These are phyloP conservation scores for Leuciscus idus DNA, from an alignment of 2,113 vertebrate species.

Conservation along the genomic window DNA sequence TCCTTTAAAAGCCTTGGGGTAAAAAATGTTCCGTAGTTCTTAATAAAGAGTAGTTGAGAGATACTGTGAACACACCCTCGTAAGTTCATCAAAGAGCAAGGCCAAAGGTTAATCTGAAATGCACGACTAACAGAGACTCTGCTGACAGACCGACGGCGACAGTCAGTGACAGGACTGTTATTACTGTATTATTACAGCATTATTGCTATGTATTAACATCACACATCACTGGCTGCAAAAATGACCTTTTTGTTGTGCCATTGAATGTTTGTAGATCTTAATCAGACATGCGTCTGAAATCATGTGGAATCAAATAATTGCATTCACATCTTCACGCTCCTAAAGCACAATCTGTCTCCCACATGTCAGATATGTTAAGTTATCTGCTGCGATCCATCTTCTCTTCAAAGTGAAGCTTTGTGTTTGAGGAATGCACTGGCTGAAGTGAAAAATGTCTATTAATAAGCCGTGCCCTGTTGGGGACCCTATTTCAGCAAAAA, in stretches of 20 bases:
- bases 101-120: constrained; percentile 34
- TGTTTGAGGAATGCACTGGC: constrained; percentile 35
- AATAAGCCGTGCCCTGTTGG: constrained; percentile 48
- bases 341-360: constrained; percentile 14
- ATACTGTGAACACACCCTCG: neutral
- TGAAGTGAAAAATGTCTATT: constrained; percentile 50
- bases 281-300: neutral
- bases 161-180: neutral
- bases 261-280: neutral
- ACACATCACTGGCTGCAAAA: neutral
- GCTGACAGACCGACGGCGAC: neutral
- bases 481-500: constrained; percentile 50
- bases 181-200: constrained; percentile 11
- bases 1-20: neutral
- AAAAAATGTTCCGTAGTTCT: neutral
- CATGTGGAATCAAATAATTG: neutral
- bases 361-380: constrained; percentile 33
- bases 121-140: neutral
- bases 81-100: constrained; percentile 22
- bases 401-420: constrained; percentile 15
- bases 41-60: constrained; percentile 31
- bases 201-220: neutral
- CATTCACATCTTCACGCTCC: constrained; percentile 10
- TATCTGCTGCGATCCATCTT: constrained; percentile 2
- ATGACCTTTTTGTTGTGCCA: neutral